A percentile compares a stretch with the other conserved stretches of the same genome.
phyloP scores from a whole-genome alignment of 1,140 invertebrate species.

The Calephelis virginiensis region DNA sequence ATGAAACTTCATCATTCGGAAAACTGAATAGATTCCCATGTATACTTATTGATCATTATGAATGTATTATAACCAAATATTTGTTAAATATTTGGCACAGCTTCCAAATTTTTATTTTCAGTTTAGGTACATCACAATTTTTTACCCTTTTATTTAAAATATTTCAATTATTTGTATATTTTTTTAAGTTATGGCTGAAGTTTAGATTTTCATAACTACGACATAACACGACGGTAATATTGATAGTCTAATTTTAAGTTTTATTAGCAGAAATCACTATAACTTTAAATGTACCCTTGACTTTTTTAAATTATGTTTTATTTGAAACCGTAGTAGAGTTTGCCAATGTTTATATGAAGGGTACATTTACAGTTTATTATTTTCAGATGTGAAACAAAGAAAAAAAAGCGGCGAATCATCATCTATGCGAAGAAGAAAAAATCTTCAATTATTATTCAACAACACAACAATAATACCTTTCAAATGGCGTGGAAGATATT shows the following conservation, averaged over 20 bases:
- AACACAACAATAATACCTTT: conserved; percentile 67
- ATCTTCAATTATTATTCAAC: conserved; percentile 65
- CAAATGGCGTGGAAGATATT: conserved; percentile 69
- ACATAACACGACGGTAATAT: too few relatives aligned
- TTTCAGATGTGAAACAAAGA: conserved; percentile 61
- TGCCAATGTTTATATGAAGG: conserved; percentile 37
- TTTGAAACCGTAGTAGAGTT: conserved; percentile 18
- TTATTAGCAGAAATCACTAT: neutral
- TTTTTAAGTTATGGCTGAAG: too few relatives aligned
- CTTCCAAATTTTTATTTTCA: too few relatives aligned
- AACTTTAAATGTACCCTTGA: conserved; percentile 71
- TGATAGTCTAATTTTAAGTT: too few relatives aligned
- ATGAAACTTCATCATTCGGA: conserved; percentile 53
- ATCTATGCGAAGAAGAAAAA: conserved; percentile 59
- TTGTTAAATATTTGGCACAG: too few relatives aligned
- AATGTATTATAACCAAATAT: too few relatives aligned
- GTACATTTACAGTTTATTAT: conserved; percentile 70
- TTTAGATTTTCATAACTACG: too few relatives aligned
- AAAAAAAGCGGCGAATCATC: conserved; percentile 59
- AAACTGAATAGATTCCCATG: neutral
- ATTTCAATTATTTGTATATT: too few relatives aligned
- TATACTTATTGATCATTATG: neutral
- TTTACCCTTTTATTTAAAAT: too few relatives aligned
- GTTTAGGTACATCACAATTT: too few relatives aligned
- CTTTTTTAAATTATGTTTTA: conserved; percentile 20